These are phyloP conservation scores for Actinia tenebrosa DNA, from an alignment of 64 coral and sea anemone species.

Conservation along the genomic window DNA sequence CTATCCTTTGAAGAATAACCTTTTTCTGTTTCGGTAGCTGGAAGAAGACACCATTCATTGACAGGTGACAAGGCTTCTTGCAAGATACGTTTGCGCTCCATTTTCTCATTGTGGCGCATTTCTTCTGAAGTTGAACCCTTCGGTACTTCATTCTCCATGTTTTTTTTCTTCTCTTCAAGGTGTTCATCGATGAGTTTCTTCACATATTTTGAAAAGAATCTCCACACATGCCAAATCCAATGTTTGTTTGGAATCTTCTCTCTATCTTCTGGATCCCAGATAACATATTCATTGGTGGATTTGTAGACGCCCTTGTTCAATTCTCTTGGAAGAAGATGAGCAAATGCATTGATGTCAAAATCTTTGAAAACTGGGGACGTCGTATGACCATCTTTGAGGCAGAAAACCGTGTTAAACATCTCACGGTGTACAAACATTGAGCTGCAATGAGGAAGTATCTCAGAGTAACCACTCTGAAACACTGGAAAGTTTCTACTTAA, in stretches of 20 bases:
- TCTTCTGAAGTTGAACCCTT: background rate
- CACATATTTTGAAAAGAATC: background rate
- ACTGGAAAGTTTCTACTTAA: conserved; percentile 10
- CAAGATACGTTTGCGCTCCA: background rate
- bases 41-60: conserved; percentile 29
- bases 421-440: conserved; percentile 32
- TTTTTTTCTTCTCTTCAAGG: background rate
- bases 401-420: conserved; percentile 21
- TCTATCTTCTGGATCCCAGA: conserved; percentile 23
- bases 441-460: conserved; percentile 8
- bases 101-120: background rate
- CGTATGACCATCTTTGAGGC: background rate
- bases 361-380: conserved; percentile 19
- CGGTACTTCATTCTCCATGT: background rate
- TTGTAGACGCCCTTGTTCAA: background rate
- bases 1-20: background rate
- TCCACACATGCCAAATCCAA: conserved; percentile 38
- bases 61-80: background rate
- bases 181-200: background rate
- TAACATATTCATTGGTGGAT: background rate
- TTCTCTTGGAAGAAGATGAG: conserved; percentile 11
- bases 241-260: background rate
- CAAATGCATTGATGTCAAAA: conserved; percentile 29
- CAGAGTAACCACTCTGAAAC: conserved; percentile 18
- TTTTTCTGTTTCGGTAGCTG: conserved; percentile 11